These are phyloP conservation scores for Melanaphis sacchari DNA, from an alignment of 1,140 invertebrate genomes.

Conservation along the genomic window DNA sequence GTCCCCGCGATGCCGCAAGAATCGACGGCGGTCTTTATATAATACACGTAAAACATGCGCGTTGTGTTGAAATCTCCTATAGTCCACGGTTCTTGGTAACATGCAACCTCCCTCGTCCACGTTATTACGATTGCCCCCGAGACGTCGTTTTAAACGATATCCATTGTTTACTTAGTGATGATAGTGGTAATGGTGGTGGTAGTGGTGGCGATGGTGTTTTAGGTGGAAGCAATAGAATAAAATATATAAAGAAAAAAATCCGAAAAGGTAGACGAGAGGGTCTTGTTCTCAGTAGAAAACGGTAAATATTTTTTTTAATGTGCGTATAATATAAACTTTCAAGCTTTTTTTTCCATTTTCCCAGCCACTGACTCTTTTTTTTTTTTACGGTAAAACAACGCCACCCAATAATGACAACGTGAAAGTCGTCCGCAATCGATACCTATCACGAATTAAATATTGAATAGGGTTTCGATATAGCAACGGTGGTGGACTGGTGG, in stretches of 20 bases:
- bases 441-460: constrained; percentile 30
- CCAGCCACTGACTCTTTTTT: not conserved
- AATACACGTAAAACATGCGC: not conserved
- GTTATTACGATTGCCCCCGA: not conserved
- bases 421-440: constrained; percentile 33
- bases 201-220: no score
- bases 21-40: constrained; percentile 10
- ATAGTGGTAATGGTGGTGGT: not conserved
- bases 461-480: not conserved
- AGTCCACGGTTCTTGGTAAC: not conserved
- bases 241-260: not conserved
- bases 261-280: not conserved
- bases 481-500: not conserved
- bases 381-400: not conserved
- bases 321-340: not conserved
- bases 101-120: not conserved
- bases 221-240: not conserved
- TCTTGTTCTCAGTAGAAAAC: not conserved
- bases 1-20: constrained; percentile 3
- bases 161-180: not conserved
- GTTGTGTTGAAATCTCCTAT: not conserved
- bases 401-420: not conserved
- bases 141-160: not conserved
- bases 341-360: not conserved
- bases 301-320: not conserved